Percentiles rank a stretch among this genome's conserved stretches.
Evolutionary conservation across 2,888 invertebrate species (phyloP).

Genomic region (Gymnoscelis rufifasciata): DNA sequence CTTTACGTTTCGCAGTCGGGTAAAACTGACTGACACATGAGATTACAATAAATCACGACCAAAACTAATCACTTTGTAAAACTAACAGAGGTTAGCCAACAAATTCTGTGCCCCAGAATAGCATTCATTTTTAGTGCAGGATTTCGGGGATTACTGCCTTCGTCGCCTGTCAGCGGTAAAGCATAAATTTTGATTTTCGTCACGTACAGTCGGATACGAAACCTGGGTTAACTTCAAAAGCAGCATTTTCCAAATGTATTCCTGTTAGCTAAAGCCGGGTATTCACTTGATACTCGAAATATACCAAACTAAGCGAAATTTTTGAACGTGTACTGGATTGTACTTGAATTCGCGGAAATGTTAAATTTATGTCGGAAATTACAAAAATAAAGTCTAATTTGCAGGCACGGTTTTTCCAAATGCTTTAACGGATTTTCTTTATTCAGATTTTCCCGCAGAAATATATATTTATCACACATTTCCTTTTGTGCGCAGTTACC

Average conservation of each 20-base stretch:
- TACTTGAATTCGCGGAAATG: background rate
- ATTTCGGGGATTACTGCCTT: conserved; percentile 28
- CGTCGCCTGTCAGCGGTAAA: conserved; percentile 26
- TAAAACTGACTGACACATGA: too few species aligned
- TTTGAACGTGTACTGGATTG: background rate
- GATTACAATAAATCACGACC: background rate
- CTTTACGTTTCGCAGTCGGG: too few species aligned
- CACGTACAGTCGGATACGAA: conserved; percentile 31
- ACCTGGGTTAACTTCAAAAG: conserved; percentile 31
- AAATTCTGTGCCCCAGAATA: conserved; percentile 26
- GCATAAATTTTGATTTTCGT: conserved; percentile 34
- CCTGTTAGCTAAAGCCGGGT: conserved; percentile 15
- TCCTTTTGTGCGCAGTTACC: too few species aligned
- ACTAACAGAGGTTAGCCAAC: conserved; percentile 16
- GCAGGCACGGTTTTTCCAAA: too few species aligned
- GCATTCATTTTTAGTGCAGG: conserved; percentile 27
- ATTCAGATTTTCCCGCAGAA: too few species aligned
- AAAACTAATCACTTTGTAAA: conserved; percentile 6
- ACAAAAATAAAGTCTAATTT: too few species aligned
- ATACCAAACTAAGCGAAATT: background rate
- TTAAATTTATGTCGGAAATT: too few species aligned
- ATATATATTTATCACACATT: too few species aligned
- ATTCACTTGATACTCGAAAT: conserved; percentile 3
- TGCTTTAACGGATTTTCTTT: too few species aligned
- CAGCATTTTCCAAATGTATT: conserved; percentile 29